Evolutionary conservation across 2,797 vertebrate genomes (phyloP).

Genomic region (Cebuella pygmaea): DNA sequence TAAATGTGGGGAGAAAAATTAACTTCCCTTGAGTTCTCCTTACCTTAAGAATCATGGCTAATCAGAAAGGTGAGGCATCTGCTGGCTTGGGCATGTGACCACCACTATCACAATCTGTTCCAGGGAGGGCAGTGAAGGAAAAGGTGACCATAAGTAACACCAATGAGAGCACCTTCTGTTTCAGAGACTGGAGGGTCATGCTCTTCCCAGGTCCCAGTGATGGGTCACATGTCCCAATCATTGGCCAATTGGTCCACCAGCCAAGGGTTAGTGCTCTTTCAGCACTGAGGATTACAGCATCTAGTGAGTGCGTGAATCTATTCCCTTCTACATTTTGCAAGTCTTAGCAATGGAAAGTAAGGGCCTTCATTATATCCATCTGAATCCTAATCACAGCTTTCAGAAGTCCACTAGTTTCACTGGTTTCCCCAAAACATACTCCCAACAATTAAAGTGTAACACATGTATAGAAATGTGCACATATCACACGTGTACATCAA

Average conservation of each 20-base stretch:
- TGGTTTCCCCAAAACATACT: conserved; percentile 6
- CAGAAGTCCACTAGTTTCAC: background rate
- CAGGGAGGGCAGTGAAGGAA: background rate
- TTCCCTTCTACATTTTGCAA: background rate
- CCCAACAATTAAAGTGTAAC: background rate
- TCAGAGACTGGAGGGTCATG: background rate
- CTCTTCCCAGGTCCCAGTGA: background rate
- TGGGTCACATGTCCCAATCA: background rate
- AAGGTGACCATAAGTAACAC: background rate
- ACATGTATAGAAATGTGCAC: background rate
- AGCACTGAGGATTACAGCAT: background rate
- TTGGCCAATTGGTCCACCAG: background rate
- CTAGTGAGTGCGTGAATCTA: background rate
- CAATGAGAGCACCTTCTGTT: background rate
- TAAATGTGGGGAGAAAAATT: background rate
- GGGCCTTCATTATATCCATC: background rate
- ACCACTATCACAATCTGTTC: background rate
- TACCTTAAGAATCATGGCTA: background rate
- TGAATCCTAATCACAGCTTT: background rate
- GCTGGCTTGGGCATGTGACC: background rate
- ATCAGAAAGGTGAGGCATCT: background rate
- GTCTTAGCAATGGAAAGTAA: background rate
- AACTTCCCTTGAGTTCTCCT: background rate
- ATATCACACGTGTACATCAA: background rate
- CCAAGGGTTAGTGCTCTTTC: background rate